Base-by-base conservation (phyloP, 2,888 invertebrate genomes). In the Callosobruchus maculatus region DNA sequence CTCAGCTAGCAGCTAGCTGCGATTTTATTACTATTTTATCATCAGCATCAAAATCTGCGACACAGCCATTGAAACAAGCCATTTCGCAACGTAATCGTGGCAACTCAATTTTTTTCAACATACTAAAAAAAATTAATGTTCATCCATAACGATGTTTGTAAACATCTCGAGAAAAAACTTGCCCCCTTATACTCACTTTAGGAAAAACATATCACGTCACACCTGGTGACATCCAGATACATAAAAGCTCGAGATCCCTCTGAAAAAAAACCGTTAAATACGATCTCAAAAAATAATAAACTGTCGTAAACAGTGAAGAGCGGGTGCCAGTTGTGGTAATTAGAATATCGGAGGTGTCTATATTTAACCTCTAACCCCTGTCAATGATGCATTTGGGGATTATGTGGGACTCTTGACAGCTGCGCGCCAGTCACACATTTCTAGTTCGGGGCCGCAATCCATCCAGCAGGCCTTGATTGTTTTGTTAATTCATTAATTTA, bases 291-390 rank as follows among this genome's bases (percentile, higher is more conserved):
- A 49, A 49, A 49, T 49, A 49, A 49, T 49, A 49, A 49, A 49
- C 49, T 49, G 49, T 49, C 13, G 13, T 49, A 49, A 49, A 13
- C 49, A 7, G 3, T 1, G 49, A 13, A 49, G 49, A 49, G 49
- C 49, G 49, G 13, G 49, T 49, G 49, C 49, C 49, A 49, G 49
- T 49, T 49, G 49, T 49, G 49, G 13, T 49, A 49, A 49, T 49
- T 71, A 49, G 49, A 18, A 49, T 49, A 49, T 49, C 49, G 49
- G 49, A 49, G 49, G 49, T 68, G 21, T 84, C 85, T 86, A 85
- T 85, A 84, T 84, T 85, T 85, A 85, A 85, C 85, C 85, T 84
- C 83, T 84, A 84, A 84, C 85, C 85, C 85, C 83, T 84, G 84
- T 84, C 84, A 81, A 84, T 84, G 83, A 79, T 49, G 49, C 49